Conservation (phyloP, 2,797 vertebrate species). For the Acipenser transmontanus region DNA sequence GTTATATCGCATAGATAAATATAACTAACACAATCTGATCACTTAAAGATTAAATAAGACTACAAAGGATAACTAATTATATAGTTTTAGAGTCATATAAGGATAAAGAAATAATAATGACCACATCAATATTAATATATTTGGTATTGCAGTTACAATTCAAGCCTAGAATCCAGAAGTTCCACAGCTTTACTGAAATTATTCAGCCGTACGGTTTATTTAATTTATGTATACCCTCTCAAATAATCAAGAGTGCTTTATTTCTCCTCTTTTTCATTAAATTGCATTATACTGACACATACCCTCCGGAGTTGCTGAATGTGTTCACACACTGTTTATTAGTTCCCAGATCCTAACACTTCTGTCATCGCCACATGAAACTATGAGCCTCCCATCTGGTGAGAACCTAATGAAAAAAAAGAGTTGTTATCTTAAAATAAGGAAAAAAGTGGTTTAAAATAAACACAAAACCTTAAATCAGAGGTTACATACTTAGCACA, state of each 20-base stretch:
- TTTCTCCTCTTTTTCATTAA: not conserved
- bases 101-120: too few species aligned
- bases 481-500: constrained; percentile 72
- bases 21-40: too few species aligned
- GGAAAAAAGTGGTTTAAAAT: too few species aligned
- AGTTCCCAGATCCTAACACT: constrained; percentile 85
- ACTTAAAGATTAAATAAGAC: too few species aligned
- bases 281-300: constrained; percentile 25
- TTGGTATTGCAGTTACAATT: not conserved
- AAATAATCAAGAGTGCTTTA: too few species aligned
- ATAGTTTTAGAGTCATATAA: too few species aligned
- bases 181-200: not conserved
- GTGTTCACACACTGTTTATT: constrained; percentile 78
- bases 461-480: too few species aligned
- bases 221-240: not conserved
- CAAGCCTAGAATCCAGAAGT: not conserved
- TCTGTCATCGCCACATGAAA: constrained; percentile 86
- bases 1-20: too few species aligned
- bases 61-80: too few species aligned
- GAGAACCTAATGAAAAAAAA: constrained; percentile 69
- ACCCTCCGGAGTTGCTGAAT: constrained; percentile 76
- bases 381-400: constrained; percentile 80
- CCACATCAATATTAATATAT: too few species aligned
- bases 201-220: not conserved
- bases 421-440: constrained; percentile 2